These are phyloP conservation scores for Anhinga rufa DNA, from an alignment of 2,113 vertebrate species.

Conservation along the genomic window DNA sequence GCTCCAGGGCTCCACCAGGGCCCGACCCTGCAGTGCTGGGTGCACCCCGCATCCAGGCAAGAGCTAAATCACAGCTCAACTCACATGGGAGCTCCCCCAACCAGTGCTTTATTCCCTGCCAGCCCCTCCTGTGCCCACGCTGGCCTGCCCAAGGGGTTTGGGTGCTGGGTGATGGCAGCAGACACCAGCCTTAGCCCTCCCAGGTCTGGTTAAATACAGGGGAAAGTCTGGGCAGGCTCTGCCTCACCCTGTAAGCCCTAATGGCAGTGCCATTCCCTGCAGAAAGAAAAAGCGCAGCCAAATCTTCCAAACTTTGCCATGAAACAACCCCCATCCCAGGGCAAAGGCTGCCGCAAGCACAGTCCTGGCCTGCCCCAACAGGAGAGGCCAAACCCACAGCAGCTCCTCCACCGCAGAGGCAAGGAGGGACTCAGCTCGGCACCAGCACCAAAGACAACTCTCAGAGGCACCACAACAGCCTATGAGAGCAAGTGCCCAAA, in stretches of 20 bases:
- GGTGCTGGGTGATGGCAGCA: not conserved
- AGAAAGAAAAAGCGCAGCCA: not conserved
- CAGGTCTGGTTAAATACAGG: fast-evolving
- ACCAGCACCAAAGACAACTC: not conserved
- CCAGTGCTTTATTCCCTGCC: not conserved
- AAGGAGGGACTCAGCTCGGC: not conserved
- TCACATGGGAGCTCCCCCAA: not conserved
- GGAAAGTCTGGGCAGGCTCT: not conserved
- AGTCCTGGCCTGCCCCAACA: not conserved
- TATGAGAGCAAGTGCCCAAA: not conserved
- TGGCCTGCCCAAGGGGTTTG: not conserved
- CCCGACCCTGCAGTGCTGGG: fast-evolving
- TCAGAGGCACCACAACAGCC: not conserved
- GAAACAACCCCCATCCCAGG: not conserved
- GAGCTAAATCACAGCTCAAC: not conserved
- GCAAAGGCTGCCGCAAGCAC: not conserved
- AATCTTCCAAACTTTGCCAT: not conserved
- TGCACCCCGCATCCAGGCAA: not conserved
- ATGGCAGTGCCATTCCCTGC: not conserved
- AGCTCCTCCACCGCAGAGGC: not conserved
- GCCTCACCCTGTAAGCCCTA: not conserved
- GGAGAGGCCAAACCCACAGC: slow-evolving; percentile 2
- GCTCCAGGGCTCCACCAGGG: fast-evolving
- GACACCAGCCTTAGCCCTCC: not conserved
- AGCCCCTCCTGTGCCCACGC: not conserved